Evolutionary conservation across 2,113 vertebrate genomes (phyloP).

Genomic region (Sterrhoptilus dennistouni): DNA sequence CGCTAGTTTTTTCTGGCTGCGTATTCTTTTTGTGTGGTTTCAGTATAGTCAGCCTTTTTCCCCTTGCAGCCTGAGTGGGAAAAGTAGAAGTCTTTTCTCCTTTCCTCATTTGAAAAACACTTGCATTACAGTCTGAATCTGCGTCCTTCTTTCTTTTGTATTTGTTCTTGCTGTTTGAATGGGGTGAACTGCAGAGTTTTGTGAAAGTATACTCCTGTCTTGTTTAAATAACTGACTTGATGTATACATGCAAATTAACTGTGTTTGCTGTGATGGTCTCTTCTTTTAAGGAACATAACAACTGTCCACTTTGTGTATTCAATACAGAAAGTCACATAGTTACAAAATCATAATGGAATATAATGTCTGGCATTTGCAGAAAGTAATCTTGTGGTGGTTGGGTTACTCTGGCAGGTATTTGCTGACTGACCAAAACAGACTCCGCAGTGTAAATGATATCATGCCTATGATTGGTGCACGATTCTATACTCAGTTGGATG

Average conservation of each 20-base stretch:
- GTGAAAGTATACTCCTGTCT: neutral
- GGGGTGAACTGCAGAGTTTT: neutral
- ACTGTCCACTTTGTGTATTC: neutral
- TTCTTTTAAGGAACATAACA: neutral
- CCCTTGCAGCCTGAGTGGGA: neutral
- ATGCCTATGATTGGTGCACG: conserved; percentile 99
- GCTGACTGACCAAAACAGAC: conserved; percentile 94
- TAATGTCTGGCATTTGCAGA: neutral
- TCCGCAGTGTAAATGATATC: conserved; percentile 98
- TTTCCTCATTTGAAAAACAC: neutral
- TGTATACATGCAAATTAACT: neutral
- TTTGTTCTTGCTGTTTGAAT: neutral
- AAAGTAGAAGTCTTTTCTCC: neutral
- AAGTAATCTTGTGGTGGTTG: neutral
- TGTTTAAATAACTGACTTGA: neutral
- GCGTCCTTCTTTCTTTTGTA: neutral
- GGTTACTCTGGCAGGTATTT: conserved; percentile 84
- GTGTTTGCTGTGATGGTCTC: neutral
- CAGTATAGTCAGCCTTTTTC: neutral
- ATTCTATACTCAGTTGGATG: conserved; percentile 98
- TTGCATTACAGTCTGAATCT: neutral
- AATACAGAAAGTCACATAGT: neutral
- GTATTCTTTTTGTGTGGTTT: neutral
- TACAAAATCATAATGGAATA: neutral
- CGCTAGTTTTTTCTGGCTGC: neutral